phyloP scores from a whole-genome alignment of 92 coral and sea anemone genomes.

The Paragorgia papillata region DNA sequence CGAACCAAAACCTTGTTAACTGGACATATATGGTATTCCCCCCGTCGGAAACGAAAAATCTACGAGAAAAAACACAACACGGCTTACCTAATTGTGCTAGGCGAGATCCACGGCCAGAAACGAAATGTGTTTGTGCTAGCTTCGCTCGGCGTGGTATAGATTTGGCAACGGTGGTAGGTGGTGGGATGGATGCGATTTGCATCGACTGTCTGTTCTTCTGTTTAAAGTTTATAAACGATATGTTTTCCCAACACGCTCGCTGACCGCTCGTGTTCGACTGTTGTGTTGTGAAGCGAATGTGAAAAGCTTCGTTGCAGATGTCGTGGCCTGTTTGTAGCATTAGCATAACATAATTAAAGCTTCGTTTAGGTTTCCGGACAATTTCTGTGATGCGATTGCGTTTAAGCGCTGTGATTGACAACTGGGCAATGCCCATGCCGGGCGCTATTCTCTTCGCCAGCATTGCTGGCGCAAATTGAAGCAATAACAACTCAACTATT shows the following conservation, averaged over 20 bases:
- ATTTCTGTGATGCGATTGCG: constrained; percentile 3
- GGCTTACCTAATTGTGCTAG: not conserved
- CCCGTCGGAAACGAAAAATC: not conserved
- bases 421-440: not conserved
- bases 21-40: not conserved
- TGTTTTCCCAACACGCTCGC: constrained; percentile 1
- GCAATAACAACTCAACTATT: not conserved
- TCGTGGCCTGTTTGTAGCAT: not conserved
- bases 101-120: not conserved
- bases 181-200: too few relatives aligned
- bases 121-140: not conserved
- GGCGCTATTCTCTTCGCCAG: not conserved
- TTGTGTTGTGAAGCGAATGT: not conserved
- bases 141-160: constrained; percentile 18
- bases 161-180: too few relatives aligned
- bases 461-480: not conserved
- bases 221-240: not conserved
- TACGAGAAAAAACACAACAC: not conserved
- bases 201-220: constrained; percentile 15
- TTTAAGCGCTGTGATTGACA: constrained; percentile 3
- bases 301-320: not conserved
- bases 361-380: constrained; percentile 14
- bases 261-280: not conserved
- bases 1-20: too few relatives aligned
- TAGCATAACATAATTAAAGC: constrained; percentile 33